These are phyloP conservation scores for Gymnosoma rotundatum DNA, from an alignment of 2,888 invertebrate genomes.

Conservation along the genomic window DNA sequence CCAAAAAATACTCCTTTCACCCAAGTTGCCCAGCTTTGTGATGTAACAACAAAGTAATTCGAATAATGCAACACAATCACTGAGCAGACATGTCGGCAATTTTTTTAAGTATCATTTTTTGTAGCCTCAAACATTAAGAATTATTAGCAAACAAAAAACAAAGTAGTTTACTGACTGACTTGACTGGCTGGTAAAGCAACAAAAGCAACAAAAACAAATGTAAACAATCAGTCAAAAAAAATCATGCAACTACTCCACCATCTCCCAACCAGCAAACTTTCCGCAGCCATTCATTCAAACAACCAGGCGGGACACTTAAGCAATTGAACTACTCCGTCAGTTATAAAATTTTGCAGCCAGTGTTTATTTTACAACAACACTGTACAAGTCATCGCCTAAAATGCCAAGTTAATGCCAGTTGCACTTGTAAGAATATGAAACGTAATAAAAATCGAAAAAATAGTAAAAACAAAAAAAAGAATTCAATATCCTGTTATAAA, in stretches of 20 bases:
- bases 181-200: slow-evolving; percentile 40
- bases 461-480: slow-evolving; percentile 12
- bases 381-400: slow-evolving; percentile 5
- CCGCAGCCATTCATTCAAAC: slow-evolving; percentile 23
- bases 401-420: slow-evolving; percentile 38
- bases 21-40: background rate
- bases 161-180: background rate
- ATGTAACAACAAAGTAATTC: slow-evolving; percentile 49
- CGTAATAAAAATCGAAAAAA: background rate
- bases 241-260: slow-evolving; percentile 36
- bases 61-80: slow-evolving; percentile 22
- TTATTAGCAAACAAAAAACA: slow-evolving; percentile 5
- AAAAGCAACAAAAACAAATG: slow-evolving; percentile 38
- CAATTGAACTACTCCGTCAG: background rate
- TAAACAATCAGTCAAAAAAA: slow-evolving; percentile 45
- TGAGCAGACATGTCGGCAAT: slow-evolving; percentile 14
- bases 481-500: slow-evolving; percentile 63
- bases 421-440: background rate
- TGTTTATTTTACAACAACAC: slow-evolving; percentile 14
- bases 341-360: slow-evolving; percentile 31
- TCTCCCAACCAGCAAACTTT: slow-evolving; percentile 16
- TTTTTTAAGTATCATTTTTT: slow-evolving; percentile 11
- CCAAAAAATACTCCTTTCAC: slow-evolving; percentile 21
- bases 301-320: background rate
- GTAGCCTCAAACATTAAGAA: slow-evolving; percentile 35